phyloP scores from a whole-genome alignment of 2,888 invertebrate species.

The Lucinisca nassula region DNA sequence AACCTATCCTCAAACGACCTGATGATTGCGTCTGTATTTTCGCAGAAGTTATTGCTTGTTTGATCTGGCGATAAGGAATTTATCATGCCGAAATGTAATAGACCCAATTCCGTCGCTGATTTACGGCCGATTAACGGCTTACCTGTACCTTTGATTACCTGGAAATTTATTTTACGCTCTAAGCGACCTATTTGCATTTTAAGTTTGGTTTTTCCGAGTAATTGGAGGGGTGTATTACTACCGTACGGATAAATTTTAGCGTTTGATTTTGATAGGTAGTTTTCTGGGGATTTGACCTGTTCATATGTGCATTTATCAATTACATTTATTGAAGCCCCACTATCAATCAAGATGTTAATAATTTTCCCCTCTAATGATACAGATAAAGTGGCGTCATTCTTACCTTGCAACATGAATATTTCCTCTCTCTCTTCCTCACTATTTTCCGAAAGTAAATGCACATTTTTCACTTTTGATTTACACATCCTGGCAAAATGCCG shows the following conservation, averaged over 20 bases:
- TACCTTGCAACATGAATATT: background rate
- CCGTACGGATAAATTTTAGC: too few relatives aligned
- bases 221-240: background rate
- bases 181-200: background rate
- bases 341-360: background rate
- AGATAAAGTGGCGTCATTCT: too few relatives aligned
- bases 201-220: background rate
- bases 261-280: too few relatives aligned
- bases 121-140: conserved; percentile 1
- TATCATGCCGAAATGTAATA: background rate
- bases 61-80: too few relatives aligned
- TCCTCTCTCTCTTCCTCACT: background rate
- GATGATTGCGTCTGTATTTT: too few relatives aligned
- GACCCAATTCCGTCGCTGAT: background rate
- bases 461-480: background rate
- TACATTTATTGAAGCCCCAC: background rate
- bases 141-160: too few relatives aligned
- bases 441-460: too few relatives aligned
- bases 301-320: too few relatives aligned
- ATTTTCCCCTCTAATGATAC: background rate
- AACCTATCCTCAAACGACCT: too few relatives aligned
- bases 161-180: too few relatives aligned
- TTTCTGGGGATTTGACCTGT: too few relatives aligned
- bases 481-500: background rate
- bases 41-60: too few relatives aligned